A percentile compares a stretch with the other conserved stretches of the same genome.
phyloP scores from a whole-genome alignment of 2,888 invertebrate genomes.

The Amorpha juglandis region DNA sequence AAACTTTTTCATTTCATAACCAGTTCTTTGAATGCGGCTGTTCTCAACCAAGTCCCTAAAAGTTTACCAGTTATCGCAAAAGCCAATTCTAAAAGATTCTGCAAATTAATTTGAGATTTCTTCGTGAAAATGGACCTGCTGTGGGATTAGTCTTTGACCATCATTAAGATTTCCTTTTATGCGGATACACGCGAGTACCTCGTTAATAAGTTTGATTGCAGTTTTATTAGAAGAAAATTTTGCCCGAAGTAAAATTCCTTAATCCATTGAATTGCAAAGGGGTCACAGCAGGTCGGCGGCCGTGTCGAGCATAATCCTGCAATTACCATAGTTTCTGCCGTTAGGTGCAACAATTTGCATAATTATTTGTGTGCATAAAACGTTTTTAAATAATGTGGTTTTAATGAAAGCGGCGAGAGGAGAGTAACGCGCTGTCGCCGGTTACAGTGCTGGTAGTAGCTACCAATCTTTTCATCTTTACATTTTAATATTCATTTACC shows the following conservation, averaged over 20 bases:
- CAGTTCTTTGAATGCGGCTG: not conserved
- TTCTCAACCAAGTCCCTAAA: not conserved
- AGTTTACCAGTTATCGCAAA: slow-evolving; percentile 5
- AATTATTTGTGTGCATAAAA: slow-evolving; percentile 32
- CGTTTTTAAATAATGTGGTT: slow-evolving; percentile 23
- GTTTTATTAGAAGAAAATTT: slow-evolving; percentile 17
- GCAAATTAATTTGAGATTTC: slow-evolving; percentile 43
- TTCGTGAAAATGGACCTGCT: slow-evolving; percentile 30
- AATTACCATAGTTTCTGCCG: slow-evolving; percentile 32
- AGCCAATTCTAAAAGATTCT: slow-evolving; percentile 33
- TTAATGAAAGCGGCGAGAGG: slow-evolving; percentile 9
- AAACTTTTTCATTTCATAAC: not conserved
- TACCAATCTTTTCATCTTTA: slow-evolving; percentile 20
- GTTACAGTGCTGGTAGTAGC: not conserved
- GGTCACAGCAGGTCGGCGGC: slow-evolving; percentile 26
- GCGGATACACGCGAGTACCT: slow-evolving; percentile 32
- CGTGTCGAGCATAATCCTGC: slow-evolving; percentile 31
- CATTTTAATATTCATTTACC: slow-evolving; percentile 3
- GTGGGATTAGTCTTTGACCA: slow-evolving; percentile 43
- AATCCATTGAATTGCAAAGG: slow-evolving; percentile 39
- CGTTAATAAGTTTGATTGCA: slow-evolving; percentile 41
- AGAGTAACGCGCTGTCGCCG: not conserved
- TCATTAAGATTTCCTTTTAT: slow-evolving; percentile 42
- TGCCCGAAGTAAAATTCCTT: slow-evolving; percentile 39
- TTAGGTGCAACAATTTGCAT: slow-evolving; percentile 38